These are phyloP conservation scores for Lophius americanus DNA, from an alignment of 2,797 vertebrate genomes.

Conservation along the genomic window DNA sequence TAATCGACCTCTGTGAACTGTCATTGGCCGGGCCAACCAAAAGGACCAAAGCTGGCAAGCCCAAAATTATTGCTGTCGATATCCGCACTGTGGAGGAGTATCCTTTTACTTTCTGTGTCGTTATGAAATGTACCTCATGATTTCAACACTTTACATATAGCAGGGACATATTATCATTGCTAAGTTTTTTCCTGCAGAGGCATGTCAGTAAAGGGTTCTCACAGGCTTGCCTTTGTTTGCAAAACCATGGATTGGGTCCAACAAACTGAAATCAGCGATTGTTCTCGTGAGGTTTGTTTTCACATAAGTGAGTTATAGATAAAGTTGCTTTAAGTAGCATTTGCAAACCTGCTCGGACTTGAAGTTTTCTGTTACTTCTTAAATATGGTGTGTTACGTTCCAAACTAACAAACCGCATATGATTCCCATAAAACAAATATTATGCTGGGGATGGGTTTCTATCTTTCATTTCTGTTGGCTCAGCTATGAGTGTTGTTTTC, in stretches of 20 bases:
- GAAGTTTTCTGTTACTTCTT: background rate
- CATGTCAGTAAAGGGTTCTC: background rate
- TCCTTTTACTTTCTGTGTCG: constrained; percentile 81
- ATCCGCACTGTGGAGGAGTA: constrained; percentile 95
- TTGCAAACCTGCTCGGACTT: background rate
- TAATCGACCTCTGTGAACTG: constrained; percentile 95
- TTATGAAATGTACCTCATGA: background rate
- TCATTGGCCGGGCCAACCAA: constrained; percentile 79
- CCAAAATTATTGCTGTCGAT: constrained; percentile 95
- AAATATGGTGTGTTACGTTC: background rate
- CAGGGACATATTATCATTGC: background rate
- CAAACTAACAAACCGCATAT: no score
- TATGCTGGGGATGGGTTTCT: background rate
- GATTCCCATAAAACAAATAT: background rate
- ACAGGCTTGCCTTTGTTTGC: background rate
- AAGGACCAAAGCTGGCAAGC: constrained; percentile 89
- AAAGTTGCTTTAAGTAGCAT: background rate
- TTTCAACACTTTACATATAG: background rate
- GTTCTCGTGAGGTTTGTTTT: background rate
- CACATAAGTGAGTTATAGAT: background rate
- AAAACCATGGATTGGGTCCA: constrained; percentile 11
- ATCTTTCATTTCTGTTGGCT: background rate
- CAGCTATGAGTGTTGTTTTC: background rate
- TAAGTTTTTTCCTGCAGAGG: background rate
- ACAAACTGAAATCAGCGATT: constrained; percentile 7